These are phyloP conservation scores for Haliclona indistincta DNA, from an alignment of 37 sponge, comb jelly and placozoan genomes.

Conservation along the genomic window DNA sequence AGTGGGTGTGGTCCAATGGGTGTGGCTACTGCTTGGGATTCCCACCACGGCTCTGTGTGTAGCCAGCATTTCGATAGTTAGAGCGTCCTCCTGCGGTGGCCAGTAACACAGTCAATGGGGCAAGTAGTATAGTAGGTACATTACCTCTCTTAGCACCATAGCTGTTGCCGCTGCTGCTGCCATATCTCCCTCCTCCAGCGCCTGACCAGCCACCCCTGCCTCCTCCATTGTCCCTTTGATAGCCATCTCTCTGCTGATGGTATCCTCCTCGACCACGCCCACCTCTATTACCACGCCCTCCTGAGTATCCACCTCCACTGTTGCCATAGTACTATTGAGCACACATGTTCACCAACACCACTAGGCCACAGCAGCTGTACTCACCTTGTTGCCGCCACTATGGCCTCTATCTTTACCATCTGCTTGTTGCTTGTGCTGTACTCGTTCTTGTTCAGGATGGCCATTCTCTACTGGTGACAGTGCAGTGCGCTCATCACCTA, in stretches of 20 bases:
- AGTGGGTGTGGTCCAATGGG: not conserved
- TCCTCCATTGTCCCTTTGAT: not conserved
- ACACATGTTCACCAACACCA: no score
- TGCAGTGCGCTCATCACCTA: no score
- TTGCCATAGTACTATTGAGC: no score
- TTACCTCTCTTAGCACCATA: not conserved
- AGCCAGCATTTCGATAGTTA: not conserved
- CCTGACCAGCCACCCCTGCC: not conserved
- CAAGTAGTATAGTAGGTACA: not conserved
- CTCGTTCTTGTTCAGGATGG: no score
- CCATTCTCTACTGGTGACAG: no score
- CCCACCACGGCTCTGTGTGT: not conserved
- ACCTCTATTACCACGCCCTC: no score
- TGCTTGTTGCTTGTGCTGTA: no score
- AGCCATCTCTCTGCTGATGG: constrained; percentile 1
- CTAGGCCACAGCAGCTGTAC: no score
- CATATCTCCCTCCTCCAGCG: not conserved
- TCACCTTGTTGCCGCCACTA: no score
- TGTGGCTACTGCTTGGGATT: not conserved
- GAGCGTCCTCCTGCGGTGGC: not conserved
- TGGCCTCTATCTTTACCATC: no score
- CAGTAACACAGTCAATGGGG: not conserved
- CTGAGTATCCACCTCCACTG: no score
- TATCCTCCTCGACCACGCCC: not conserved
- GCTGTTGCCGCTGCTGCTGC: not conserved